phyloP scores from a whole-genome alignment of 2,888 invertebrate genomes.

The Siphonodentalium dalli region DNA sequence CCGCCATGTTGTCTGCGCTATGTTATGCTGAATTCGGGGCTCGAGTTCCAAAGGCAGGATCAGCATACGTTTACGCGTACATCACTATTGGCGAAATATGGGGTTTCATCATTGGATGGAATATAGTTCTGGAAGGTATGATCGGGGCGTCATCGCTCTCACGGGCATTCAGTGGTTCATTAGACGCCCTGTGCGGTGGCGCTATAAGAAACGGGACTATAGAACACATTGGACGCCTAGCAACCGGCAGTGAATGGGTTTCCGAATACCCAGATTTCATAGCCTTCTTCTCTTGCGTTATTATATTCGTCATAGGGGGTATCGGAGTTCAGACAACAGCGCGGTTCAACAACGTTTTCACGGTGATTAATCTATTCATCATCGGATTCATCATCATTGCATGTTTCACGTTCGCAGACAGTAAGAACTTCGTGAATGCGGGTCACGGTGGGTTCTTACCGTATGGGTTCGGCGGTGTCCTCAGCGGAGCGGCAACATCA shows the following conservation, averaged over 20 bases:
- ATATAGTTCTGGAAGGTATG: slow-evolving; percentile 71
- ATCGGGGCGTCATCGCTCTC: slow-evolving; percentile 70
- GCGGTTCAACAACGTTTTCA: slow-evolving; percentile 63
- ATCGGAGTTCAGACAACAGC: slow-evolving; percentile 64
- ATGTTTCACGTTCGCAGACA: slow-evolving; percentile 85
- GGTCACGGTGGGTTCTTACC: slow-evolving; percentile 64
- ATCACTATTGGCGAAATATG: slow-evolving; percentile 90
- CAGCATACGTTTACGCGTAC: slow-evolving; percentile 91
- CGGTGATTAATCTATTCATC: slow-evolving; percentile 61
- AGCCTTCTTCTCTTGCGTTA: slow-evolving; percentile 58
- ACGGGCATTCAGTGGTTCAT: slow-evolving; percentile 65
- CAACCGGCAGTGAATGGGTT: slow-evolving; percentile 39
- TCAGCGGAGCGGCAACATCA: slow-evolving; percentile 65
- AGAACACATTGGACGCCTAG: slow-evolving; percentile 45
- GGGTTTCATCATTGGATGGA: slow-evolving; percentile 89
- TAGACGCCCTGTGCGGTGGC: slow-evolving; percentile 65
- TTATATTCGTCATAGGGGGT: slow-evolving; percentile 67
- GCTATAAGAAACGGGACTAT: slow-evolving; percentile 64
- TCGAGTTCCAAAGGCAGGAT: slow-evolving; percentile 69
- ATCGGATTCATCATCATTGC: slow-evolving; percentile 68
- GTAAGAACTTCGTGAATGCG: slow-evolving; percentile 78
- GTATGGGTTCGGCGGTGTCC: slow-evolving; percentile 62
- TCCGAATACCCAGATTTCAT: slow-evolving; percentile 66
- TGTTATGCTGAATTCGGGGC: slow-evolving; percentile 64
- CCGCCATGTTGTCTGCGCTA: slow-evolving; percentile 66